Conservation (phyloP, 2,113 vertebrate genomes). For the Notiomystis cincta region DNA sequence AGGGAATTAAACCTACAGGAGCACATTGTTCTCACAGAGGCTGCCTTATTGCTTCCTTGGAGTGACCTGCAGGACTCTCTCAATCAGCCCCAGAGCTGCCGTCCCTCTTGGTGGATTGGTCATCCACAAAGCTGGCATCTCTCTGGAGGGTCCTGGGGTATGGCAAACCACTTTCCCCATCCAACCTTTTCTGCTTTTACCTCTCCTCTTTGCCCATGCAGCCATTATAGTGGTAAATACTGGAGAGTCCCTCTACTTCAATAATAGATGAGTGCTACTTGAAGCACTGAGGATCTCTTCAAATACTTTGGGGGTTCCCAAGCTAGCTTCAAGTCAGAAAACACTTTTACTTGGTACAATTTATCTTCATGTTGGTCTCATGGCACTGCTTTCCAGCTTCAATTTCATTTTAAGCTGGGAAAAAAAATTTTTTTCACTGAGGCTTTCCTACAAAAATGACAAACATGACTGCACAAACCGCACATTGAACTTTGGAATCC, state of each 20-base stretch:
- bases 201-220: not conserved
- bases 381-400: not conserved
- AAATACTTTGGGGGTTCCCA: not conserved
- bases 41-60: not conserved
- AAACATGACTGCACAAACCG: not conserved
- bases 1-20: not conserved
- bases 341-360: not conserved
- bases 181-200: not conserved
- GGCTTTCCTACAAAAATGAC: not conserved
- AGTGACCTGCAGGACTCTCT: not conserved
- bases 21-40: not conserved
- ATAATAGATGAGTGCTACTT: not conserved
- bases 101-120: not conserved
- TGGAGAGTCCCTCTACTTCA: not conserved
- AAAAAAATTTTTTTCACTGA: not conserved
- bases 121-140: not conserved
- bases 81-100: not conserved
- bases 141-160: not conserved
- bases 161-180: accelerated
- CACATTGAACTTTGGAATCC: not conserved
- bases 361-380: not conserved
- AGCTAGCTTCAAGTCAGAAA: not conserved
- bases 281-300: not conserved
- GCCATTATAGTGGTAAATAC: not conserved
- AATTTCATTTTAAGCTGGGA: not conserved